Evolutionary conservation across 2,797 vertebrate genomes (phyloP).

Genomic region (Poecilia gillii): DNA sequence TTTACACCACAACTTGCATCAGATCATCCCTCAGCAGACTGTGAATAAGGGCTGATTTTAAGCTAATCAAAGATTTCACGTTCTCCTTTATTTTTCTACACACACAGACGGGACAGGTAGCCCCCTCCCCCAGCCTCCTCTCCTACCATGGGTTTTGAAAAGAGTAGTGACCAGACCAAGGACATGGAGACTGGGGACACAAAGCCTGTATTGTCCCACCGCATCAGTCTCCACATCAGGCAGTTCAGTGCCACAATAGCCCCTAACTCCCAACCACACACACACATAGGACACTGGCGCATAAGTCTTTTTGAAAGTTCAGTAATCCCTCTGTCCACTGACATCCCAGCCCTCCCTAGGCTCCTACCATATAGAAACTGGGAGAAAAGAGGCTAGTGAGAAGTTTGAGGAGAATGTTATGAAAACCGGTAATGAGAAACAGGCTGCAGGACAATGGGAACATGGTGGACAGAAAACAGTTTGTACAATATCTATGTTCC

Average conservation of each 20-base stretch:
- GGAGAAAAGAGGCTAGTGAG: slow-evolving; percentile 25
- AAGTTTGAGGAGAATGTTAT: slow-evolving; percentile 8
- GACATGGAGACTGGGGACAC: slow-evolving; percentile 62
- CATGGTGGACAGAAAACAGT: background rate
- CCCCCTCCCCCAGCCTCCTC: slow-evolving; percentile 51
- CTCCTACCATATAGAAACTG: slow-evolving; percentile 34
- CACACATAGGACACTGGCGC: slow-evolving; percentile 47
- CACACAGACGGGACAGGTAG: slow-evolving; percentile 61
- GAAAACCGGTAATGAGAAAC: slow-evolving; percentile 2
- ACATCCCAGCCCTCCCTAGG: slow-evolving; percentile 38
- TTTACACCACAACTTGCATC: background rate
- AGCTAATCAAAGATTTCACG: background rate
- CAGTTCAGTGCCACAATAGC: slow-evolving; percentile 71
- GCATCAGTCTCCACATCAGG: slow-evolving; percentile 76
- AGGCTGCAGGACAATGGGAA: background rate
- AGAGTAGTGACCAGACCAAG: slow-evolving; percentile 67
- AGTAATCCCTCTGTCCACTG: slow-evolving; percentile 63
- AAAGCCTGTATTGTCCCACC: slow-evolving; percentile 75
- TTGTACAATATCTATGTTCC: slow-evolving; percentile 13
- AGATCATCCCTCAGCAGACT: background rate
- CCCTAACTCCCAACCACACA: slow-evolving; percentile 38
- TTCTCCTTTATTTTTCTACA: slow-evolving; percentile 4
- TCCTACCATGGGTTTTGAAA: slow-evolving; percentile 54
- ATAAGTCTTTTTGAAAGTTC: slow-evolving; percentile 63
- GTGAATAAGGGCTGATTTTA: background rate